Conservation (phyloP, 2,113 vertebrate species). For the Serinus canaria region DNA sequence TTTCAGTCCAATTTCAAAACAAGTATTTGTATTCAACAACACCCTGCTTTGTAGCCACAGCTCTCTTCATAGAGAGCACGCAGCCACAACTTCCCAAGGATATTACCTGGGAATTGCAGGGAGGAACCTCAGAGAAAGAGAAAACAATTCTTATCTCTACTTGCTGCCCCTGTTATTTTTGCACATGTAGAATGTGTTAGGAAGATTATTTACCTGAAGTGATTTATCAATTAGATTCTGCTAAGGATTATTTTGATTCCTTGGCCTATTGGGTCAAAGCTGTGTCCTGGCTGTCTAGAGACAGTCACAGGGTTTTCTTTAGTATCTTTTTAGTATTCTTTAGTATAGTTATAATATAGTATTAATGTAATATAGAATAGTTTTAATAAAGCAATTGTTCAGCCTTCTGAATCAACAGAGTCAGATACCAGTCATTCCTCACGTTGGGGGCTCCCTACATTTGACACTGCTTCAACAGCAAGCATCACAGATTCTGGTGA, state of each 20-base stretch:
- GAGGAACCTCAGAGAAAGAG: not conserved
- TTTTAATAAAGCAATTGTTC: not conserved
- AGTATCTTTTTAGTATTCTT: too few relatives aligned
- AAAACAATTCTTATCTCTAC: not conserved
- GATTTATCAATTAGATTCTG: not conserved
- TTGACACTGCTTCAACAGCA: not conserved
- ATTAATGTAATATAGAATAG: not conserved
- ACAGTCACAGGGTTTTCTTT: not conserved
- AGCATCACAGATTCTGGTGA: not conserved
- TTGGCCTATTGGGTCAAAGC: not conserved
- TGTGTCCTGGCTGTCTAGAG: not conserved
- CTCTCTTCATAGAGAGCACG: not conserved
- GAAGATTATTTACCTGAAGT: not conserved
- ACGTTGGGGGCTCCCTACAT: not conserved
- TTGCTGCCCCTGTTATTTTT: not conserved
- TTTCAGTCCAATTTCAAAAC: not conserved
- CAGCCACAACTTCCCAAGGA: not conserved
- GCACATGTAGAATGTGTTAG: not conserved
- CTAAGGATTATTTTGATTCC: not conserved
- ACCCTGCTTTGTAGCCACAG: not conserved
- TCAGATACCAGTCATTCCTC: not conserved
- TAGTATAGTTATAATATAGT: not conserved
- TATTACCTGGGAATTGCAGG: not conserved
- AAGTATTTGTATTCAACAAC: not conserved
- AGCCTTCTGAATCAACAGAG: not conserved